Conservation (phyloP, 2,797 vertebrate species). For the Falco rusticolus region DNA sequence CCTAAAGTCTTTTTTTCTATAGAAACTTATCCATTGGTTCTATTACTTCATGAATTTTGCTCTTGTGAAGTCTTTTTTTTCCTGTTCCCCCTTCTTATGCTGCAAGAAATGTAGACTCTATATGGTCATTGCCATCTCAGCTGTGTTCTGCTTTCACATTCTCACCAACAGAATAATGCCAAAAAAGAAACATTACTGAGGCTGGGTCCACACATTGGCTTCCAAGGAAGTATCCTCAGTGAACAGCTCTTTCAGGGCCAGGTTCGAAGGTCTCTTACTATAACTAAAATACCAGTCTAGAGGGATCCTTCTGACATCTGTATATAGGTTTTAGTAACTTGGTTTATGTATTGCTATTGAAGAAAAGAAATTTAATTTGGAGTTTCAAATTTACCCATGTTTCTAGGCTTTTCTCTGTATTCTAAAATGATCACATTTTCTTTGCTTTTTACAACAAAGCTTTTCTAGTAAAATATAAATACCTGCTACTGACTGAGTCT, state of each 20-base stretch:
- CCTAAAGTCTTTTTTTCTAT: background rate
- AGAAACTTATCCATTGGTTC: background rate
- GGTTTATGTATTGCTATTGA: background rate
- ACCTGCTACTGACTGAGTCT: background rate
- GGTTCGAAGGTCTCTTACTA: background rate
- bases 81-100: background rate
- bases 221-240: background rate
- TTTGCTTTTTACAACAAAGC: background rate
- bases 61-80: background rate
- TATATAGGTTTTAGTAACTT: background rate
- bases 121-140: background rate
- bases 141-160: background rate
- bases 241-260: background rate
- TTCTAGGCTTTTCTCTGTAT: background rate
- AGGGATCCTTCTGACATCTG: background rate
- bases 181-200: background rate
- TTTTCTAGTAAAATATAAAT: background rate
- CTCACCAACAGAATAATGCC: rapidly evolving
- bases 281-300: background rate
- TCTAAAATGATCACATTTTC: background rate
- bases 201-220: background rate
- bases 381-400: background rate
- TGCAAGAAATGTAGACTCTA: background rate
- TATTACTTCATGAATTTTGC: background rate
- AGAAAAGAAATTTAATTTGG: background rate